Evolutionary conservation across 2,797 vertebrate genomes (phyloP).

Genomic region (Megalops cyprinoides): DNA sequence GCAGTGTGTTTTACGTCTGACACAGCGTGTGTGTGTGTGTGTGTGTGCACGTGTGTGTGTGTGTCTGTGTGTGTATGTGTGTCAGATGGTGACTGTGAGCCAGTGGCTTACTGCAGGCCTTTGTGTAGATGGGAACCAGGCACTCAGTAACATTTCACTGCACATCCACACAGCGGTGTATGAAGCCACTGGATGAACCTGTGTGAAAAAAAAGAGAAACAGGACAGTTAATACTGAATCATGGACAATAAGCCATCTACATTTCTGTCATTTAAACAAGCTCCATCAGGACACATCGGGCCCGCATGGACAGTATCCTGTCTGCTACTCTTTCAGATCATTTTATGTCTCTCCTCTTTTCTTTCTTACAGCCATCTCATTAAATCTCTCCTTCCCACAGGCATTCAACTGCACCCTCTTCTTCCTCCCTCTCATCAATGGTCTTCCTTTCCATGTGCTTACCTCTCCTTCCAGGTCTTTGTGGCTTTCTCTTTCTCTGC

Average conservation of each 20-base stretch:
- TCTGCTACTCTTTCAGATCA: too few species aligned
- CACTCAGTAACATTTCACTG: background rate
- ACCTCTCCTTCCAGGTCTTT: slow-evolving; percentile 9
- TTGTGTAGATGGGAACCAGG: background rate
- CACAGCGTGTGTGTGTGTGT: too few species aligned
- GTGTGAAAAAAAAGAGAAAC: background rate
- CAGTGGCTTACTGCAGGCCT: background rate
- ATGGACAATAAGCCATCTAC: background rate
- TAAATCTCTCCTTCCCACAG: too few species aligned
- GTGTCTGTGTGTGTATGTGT: background rate
- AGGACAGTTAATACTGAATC: background rate
- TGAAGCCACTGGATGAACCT: background rate
- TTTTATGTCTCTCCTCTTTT: background rate
- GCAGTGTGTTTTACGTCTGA: background rate
- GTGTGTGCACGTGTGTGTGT: background rate
- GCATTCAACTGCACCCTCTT: too few species aligned
- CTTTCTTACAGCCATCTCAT: too few species aligned
- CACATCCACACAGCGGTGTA: slow-evolving; percentile 5
- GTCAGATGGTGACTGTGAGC: background rate
- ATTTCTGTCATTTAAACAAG: too few species aligned
- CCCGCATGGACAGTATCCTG: too few species aligned
- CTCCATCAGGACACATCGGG: too few species aligned
- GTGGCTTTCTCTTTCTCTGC: background rate
- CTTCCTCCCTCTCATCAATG: background rate
- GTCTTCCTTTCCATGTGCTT: background rate